These are phyloP conservation scores for Nephotettix cincticeps DNA, from an alignment of 1,140 invertebrate genomes.

Conservation along the genomic window DNA sequence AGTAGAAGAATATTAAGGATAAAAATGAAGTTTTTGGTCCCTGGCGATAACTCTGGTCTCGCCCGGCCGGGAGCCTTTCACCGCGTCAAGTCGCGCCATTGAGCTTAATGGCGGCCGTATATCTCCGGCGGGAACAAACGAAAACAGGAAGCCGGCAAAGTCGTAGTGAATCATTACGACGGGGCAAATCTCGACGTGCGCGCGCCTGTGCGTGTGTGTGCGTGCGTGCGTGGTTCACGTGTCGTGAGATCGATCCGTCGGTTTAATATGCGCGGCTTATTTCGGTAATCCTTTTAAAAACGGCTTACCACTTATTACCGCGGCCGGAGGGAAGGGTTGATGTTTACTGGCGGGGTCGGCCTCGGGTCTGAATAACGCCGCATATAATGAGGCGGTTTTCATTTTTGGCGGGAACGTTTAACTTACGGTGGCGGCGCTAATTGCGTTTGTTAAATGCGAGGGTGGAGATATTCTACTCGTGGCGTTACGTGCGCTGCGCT, in stretches of 20 bases:
- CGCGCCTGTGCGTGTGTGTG: not conserved
- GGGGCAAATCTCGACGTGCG: not conserved
- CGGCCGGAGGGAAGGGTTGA: too few relatives aligned
- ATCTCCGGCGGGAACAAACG: not conserved
- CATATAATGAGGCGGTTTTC: too few relatives aligned
- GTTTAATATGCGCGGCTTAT: not conserved
- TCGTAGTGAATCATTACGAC: not conserved
- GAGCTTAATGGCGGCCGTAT: constrained; percentile 6
- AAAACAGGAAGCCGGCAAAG: not conserved
- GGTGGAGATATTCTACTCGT: too few relatives aligned
- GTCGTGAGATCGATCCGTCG: not conserved
- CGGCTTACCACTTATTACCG: not conserved
- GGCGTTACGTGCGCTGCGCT: too few relatives aligned
- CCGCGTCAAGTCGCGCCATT: not conserved
- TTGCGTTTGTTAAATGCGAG: too few relatives aligned
- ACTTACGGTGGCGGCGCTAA: too few relatives aligned
- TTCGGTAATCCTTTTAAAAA: constrained; percentile 10
- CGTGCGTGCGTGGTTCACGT: not conserved
- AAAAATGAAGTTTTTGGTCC: too few relatives aligned
- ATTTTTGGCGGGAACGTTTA: too few relatives aligned
- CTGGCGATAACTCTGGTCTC: not conserved
- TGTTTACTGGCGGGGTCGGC: too few relatives aligned
- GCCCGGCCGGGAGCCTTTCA: not conserved
- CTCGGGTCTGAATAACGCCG: too few relatives aligned
- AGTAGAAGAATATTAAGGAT: too few relatives aligned